Base-by-base conservation (phyloP, 2,888 invertebrate species). In the Ernsta delagoae region DNA sequence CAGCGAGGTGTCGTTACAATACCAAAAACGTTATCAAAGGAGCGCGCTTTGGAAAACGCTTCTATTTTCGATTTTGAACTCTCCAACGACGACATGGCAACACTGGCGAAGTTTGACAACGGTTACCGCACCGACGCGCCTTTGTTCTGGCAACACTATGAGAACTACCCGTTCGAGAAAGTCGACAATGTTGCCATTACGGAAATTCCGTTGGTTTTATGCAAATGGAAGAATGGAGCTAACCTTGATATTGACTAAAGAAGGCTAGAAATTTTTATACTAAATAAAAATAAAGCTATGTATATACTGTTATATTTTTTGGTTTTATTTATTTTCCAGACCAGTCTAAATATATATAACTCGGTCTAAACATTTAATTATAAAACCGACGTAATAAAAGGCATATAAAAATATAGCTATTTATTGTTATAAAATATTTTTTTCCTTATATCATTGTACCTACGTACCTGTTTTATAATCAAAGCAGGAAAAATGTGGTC, bases 51-150 rank as follows among this genome's bases (percentile, higher is more conserved):
- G 0, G 89, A 90, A 65, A 91, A 91, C 75, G 89, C 86, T 0
- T 80, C 84, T 2, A 88, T 90, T 11, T 90, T 90, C 75, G 89
- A 90, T 72, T 90, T 90, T 70, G 72, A 77, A 41, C 74, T 91
- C 5, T 83, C 86, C 54, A 59, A 71, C 0, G 73, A 72, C 0
- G 91, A 90, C 41, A 60, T 84, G 4, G 78, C 75, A 4, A 71
- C 74, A 0, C 39, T 91, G 0, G 79, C 83, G 0, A 75, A 82
- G 54, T 90, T 90, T 70, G 88, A 91, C 72, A 79, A 77, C 36
- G 84, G 83, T 0, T 89, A 75, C 74, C 81, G 90, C 0, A 85
- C 86, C 0, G 79, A 85, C 0, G 57, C 66, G 0, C 82, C 83
- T 0, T 16, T 75, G 0, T 88, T 85, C 72, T 89, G 82, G 79